These are phyloP conservation scores for Mesochorus sp. DNA, from an alignment of 2,888 invertebrate genomes.

Conservation along the genomic window DNA sequence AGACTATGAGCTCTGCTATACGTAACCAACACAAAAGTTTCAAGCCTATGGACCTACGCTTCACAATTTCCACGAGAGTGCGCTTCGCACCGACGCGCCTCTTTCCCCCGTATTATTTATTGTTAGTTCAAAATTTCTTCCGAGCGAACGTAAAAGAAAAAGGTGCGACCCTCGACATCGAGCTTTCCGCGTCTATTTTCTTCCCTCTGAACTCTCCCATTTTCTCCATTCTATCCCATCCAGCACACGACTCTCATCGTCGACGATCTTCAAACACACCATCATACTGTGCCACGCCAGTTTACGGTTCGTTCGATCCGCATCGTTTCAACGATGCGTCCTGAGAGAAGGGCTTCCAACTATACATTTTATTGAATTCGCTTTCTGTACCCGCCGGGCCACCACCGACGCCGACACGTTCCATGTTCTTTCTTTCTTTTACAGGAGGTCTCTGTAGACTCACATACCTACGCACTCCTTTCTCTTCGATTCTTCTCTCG, in stretches of 20 bases:
- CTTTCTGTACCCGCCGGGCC: slow-evolving; percentile 6
- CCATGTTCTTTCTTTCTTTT: background rate
- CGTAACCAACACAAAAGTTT: slow-evolving; percentile 6
- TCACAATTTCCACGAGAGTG: slow-evolving; percentile 51
- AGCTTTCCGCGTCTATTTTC: slow-evolving; percentile 25
- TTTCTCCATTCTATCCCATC: slow-evolving; percentile 2
- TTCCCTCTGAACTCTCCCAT: slow-evolving; percentile 14
- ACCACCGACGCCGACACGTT: no score
- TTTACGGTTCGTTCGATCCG: slow-evolving; percentile 45
- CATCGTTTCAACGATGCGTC: slow-evolving; percentile 29
- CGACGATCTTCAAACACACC: slow-evolving; percentile 25
- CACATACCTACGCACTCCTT: background rate
- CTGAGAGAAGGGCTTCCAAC: background rate
- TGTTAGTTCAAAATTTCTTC: slow-evolving; percentile 70
- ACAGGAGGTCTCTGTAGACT: slow-evolving; percentile 5
- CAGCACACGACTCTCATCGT: slow-evolving; percentile 2
- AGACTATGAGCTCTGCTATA: background rate
- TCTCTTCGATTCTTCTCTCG: slow-evolving; percentile 45
- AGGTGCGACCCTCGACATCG: slow-evolving; percentile 51
- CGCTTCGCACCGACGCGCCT: slow-evolving; percentile 32
- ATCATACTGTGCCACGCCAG: slow-evolving; percentile 24
- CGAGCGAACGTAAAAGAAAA: slow-evolving; percentile 55
- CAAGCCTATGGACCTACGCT: slow-evolving; percentile 32
- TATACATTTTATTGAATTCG: slow-evolving; percentile 58
- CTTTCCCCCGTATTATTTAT: slow-evolving; percentile 70